Base-by-base conservation (phyloP, 2,888 invertebrate species). In the Candidula unifasciata region DNA sequence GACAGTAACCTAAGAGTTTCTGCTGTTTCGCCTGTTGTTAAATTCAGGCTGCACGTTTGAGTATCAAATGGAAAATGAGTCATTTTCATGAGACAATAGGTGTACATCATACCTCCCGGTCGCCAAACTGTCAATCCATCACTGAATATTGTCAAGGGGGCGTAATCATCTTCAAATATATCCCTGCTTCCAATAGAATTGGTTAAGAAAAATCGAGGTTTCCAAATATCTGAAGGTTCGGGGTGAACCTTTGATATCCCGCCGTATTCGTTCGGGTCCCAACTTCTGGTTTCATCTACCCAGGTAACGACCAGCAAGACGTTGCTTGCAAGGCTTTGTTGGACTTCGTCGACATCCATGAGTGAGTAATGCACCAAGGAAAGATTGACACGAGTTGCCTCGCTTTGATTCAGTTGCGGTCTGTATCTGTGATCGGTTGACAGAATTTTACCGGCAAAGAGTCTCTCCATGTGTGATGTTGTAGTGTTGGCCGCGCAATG, bases 51-150 rank as follows among this genome's bases (percentile, higher is more conserved):
- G 44, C 87, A 87, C 0, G 18, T 77, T 37, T 87, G 87, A 8
- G 68, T 37, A 37, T 87, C 87, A 52, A 86, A 87, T 0, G 87
- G 87, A 76, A 81, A 87, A 24, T 84, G 83, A 2, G 81, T 85
- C 52, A 85, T 85, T 68, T 85, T 69, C 16, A 87, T 71, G 2
- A 68, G n/a, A 35, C 85, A 85, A 35, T 35, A 77, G 21, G 82
- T 82, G 30, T 77, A 18, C 44, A 68, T 13, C 18, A 79, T 79
- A 33, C 78, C 77, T 21, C 69, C 77, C 8, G 85, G 85, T 8
- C 18, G 44, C 85, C 85, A 85, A 33, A 33, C 10, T 16, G 78
- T 82, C 16, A 35, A 10, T 16, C 85, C 85, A 33, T 35, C 73
- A 66, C 35, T 57, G 3, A 30, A 44, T 24, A 85, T 52, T 30